Base-by-base conservation (phyloP, 1,140 invertebrate species). In the Drosophila elegans region DNA sequence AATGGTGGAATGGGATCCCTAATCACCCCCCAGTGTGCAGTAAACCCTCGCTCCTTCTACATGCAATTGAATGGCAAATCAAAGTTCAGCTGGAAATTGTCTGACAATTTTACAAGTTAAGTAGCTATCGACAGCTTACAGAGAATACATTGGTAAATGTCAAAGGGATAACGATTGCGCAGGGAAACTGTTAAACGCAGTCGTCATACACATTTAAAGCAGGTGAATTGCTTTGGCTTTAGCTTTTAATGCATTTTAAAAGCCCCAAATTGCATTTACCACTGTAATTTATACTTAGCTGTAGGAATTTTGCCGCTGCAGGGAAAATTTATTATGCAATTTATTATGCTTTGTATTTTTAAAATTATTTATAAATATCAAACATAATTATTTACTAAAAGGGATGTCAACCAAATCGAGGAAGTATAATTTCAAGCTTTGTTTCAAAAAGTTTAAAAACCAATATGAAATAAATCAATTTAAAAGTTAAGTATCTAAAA, bases 61-160 rank as follows among this genome's bases (percentile, higher is more conserved):
- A 25, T 63, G 60, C 42, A 44, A 32, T 38, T 66, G 64, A 68
- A 66, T 44, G 29, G 46, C 46, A 68, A 66, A 68, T 68, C 61
- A 68, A 53, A 66, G 60, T 32, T 68, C 46, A 44, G 46, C 38
- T 51, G 13, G 21, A 64, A 63, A 34, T 4, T 36, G 42, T 32
- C 44, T 32, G 36, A 44, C 44, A 16, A 41, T 36, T 52, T 44
- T 27, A 44, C 60, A 68, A 32, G 34, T 29, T 66, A 51, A 38
- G 38, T 5, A 36, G 29, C 32, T 13, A 59, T 48, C 34, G 38
- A 51, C 13, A 52, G 64, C 60, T 64, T 68, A 66, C 45, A 51
- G 12, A 11, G 39, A 13, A n/a, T 25, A 13, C 51, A 51, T 21
- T 13, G 32, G 29, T 21, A 46, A 21, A 21, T 29, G 34, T 46